phyloP scores from a whole-genome alignment of 2,113 vertebrate species.

The Bubo blakistoni region DNA sequence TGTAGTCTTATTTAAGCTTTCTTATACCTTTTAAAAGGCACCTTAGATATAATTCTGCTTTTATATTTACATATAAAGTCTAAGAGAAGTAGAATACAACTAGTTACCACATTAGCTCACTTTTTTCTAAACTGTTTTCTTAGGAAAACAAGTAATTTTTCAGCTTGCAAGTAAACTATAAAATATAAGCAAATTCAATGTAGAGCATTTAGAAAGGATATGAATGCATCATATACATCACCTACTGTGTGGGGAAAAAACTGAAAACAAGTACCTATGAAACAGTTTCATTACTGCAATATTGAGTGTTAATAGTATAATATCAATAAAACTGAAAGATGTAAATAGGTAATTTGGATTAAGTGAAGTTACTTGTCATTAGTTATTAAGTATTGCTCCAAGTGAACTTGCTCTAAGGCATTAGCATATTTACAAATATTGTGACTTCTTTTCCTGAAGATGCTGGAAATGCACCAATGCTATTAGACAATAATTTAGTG shows the following conservation, averaged over 20 bases:
- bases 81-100: neutral
- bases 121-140: neutral
- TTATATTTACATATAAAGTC: neutral
- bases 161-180: neutral
- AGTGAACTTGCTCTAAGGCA: neutral
- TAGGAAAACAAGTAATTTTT: neutral
- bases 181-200: neutral
- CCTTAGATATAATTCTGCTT: neutral
- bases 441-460: neutral
- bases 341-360: neutral
- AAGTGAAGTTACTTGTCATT: neutral
- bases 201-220: neutral
- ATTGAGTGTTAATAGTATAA: neutral
- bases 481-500: neutral
- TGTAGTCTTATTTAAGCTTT: neutral
- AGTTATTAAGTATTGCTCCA: neutral
- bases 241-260: neutral
- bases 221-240: neutral
- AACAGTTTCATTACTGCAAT: neutral
- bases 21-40: neutral
- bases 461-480: neutral
- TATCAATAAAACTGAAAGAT: slow-evolving; percentile 15
- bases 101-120: neutral
- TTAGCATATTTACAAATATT: neutral
- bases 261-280: neutral